Conservation (phyloP, 2,888 invertebrate genomes). For the Lithophane ornitopus region DNA sequence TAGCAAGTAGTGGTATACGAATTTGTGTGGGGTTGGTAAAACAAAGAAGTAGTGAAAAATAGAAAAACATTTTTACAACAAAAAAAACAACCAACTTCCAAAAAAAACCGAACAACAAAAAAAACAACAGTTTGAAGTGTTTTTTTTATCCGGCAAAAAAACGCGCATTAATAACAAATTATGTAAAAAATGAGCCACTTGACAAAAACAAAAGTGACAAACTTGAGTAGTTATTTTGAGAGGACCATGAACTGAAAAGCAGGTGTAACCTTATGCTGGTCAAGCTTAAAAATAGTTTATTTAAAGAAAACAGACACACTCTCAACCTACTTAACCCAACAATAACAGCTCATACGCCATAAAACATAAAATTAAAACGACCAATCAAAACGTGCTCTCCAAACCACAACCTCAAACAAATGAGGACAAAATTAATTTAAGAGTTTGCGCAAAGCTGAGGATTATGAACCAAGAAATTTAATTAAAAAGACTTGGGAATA, state of each 20-base stretch:
- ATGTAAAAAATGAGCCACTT: neutral
- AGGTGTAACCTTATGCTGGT: neutral
- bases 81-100: too few relatives aligned
- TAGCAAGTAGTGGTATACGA: too few relatives aligned
- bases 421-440: conserved; percentile 56
- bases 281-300: neutral
- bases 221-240: neutral
- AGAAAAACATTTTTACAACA: too few relatives aligned
- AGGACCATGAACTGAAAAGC: neutral
- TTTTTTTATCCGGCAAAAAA: too few relatives aligned
- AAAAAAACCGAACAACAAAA: too few relatives aligned
- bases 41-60: too few relatives aligned
- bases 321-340: conserved; percentile 20
- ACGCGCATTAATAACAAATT: too few relatives aligned
- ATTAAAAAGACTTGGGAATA: conserved; percentile 69
- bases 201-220: neutral
- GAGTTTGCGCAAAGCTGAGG: conserved; percentile 43
- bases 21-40: too few relatives aligned
- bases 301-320: neutral
- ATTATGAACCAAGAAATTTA: conserved; percentile 69
- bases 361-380: conserved; percentile 29
- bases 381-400: conserved; percentile 30
- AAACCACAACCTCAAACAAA: conserved; percentile 44
- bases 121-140: too few relatives aligned
- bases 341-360: neutral